Percentiles rank a stretch among this genome's conserved stretches.
Conservation (phyloP, 2,113 vertebrate genomes). For the Drymodes brunneopygia region DNA sequence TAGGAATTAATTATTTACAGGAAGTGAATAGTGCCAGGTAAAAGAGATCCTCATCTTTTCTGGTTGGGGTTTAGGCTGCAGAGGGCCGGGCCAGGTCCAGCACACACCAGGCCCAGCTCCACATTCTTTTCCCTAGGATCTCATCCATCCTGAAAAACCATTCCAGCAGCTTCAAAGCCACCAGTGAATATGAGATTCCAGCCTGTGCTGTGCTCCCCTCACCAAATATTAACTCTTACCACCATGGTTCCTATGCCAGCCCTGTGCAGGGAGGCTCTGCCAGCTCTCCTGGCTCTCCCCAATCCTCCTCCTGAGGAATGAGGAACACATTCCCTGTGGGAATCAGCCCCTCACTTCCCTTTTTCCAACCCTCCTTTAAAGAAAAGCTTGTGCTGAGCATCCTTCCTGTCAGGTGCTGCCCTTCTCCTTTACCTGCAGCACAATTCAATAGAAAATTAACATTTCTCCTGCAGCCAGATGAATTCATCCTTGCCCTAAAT, state of each 20-base stretch:
- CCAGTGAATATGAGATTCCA: background rate
- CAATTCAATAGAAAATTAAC: background rate
- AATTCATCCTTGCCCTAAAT: background rate
- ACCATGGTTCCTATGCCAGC: rapidly evolving
- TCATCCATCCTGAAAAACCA: background rate
- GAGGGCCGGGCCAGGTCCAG: background rate
- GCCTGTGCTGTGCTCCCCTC: background rate
- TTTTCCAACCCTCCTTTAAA: background rate
- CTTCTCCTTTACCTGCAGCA: background rate
- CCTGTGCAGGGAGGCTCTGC: background rate
- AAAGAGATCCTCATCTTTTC: background rate
- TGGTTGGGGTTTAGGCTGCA: background rate
- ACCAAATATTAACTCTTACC: background rate
- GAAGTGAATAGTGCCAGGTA: background rate
- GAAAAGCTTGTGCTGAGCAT: background rate
- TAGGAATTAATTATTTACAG: background rate
- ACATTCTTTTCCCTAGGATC: background rate
- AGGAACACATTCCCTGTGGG: background rate
- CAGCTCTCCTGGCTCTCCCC: background rate
- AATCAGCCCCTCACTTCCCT: background rate
- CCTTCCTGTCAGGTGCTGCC: background rate
- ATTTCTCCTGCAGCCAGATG: background rate
- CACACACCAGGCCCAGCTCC: background rate
- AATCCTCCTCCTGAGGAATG: background rate
- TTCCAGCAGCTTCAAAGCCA: background rate